Base-by-base conservation (phyloP, 2,888 invertebrate species). In the Drosophila phalerata region DNA sequence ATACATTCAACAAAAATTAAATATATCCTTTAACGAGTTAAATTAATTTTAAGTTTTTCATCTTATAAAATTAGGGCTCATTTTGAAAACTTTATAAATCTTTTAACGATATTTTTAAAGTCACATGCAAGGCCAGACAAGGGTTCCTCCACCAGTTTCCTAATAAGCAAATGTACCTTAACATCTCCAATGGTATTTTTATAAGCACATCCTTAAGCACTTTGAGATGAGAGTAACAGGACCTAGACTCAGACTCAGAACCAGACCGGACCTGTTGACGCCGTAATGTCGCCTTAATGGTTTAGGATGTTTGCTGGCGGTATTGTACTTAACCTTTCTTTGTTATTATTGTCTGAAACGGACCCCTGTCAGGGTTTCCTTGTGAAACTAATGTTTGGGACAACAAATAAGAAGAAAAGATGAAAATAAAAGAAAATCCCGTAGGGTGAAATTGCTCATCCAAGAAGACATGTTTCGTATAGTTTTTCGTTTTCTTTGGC, bases 271-370 rank as follows among this genome's bases (percentile, higher is more conserved):
- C 48, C 62, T 62, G 53, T 65, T 57, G 37, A 40, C 37, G 42
- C 34, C 42, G 9, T 30, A 38, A 22, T 61, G 62, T 75, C 58
- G 15, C 30, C 28, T 61, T 51, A 51, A 25, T 69, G 28, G 63
- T 40, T 73, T 68, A 73, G 65, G 60, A 76, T 74, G 79, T 78
- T 78, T 78, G 66, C 61, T 62, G 43, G 49, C 69, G 63, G 72
- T 76, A 72, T 73, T 73, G 69, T 68, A 73, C 64, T 71, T 77
- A 77, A 79, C 67, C 74, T 81, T 57, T 57, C 64, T 64, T 74
- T 78, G 81, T 77, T 56, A 58, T 60, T 52, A 51, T 68, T 68
- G 63, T 68, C 61, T 22, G 49, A 34, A 49, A 47, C 63, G 47
- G 60, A 38, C 56, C 47, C 19, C 15, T 28, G 42, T 10, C 42